Conservation (phyloP, 2,113 vertebrate species). For the Balaeniceps rex region DNA sequence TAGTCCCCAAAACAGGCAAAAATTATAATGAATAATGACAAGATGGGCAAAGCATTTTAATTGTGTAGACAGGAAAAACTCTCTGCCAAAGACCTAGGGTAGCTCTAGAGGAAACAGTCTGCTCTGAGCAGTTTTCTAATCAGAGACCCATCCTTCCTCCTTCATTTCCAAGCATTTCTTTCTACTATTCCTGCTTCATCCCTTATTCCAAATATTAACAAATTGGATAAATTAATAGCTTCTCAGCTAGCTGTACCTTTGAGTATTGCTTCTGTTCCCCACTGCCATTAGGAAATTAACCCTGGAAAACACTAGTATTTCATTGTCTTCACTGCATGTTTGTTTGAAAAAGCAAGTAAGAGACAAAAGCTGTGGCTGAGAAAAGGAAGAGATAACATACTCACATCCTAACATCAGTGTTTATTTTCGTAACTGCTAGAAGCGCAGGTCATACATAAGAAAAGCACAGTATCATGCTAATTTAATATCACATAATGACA, state of each 20-base stretch:
- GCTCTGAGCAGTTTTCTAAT: background rate
- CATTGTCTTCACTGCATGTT: background rate
- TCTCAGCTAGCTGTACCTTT: background rate
- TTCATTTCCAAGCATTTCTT: background rate
- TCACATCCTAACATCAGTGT: background rate
- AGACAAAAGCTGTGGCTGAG: background rate
- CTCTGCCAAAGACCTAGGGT: background rate
- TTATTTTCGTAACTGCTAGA: background rate
- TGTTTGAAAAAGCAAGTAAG: background rate
- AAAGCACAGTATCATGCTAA: background rate
- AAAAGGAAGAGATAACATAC: background rate
- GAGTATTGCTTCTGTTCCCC: background rate
- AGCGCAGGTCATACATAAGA: background rate
- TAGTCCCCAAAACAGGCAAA: background rate
- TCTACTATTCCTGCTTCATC: background rate
- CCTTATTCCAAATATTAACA: background rate
- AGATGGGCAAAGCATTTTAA: background rate
- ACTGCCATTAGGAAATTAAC: background rate
- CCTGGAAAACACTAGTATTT: background rate
- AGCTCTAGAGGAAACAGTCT: background rate
- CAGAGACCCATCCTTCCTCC: background rate
- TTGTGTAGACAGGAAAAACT: background rate
- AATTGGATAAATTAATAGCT: background rate
- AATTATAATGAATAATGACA: slow-evolving; percentile 17
- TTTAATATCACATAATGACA: background rate